Conservation (phyloP, 2,888 invertebrate species). For the Timema podura region DNA sequence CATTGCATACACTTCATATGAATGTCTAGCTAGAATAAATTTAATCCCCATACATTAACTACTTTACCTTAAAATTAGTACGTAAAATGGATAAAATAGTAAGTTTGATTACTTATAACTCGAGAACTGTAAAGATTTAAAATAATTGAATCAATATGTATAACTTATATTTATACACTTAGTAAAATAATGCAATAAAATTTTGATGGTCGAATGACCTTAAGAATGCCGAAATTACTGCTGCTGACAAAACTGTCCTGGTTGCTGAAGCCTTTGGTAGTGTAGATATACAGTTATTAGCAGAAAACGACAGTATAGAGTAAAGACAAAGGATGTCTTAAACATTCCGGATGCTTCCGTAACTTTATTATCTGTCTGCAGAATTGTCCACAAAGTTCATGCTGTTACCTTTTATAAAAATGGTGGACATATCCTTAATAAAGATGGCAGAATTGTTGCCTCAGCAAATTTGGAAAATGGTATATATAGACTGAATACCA, state of each 20-base stretch:
- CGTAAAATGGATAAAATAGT: too few species aligned
- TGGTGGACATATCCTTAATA: background rate
- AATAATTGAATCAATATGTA: too few species aligned
- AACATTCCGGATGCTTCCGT: background rate
- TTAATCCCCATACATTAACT: too few species aligned
- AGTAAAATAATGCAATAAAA: too few species aligned
- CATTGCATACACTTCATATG: too few species aligned
- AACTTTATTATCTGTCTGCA: background rate
- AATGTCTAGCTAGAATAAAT: too few species aligned
- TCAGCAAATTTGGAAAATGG: background rate
- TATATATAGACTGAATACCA: background rate
- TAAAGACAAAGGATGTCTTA: background rate
- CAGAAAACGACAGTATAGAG: background rate
- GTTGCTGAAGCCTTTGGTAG: conserved; percentile 54
- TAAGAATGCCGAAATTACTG: background rate
- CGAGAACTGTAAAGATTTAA: too few species aligned
- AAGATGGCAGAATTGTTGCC: background rate
- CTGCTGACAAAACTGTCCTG: background rate
- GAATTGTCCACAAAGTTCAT: background rate
- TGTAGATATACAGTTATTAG: background rate
- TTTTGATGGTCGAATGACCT: too few species aligned
- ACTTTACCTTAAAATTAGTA: too few species aligned
- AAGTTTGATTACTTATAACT: too few species aligned
- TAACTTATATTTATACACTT: too few species aligned
- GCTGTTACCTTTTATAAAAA: background rate